Conservation (phyloP, 2,797 vertebrate genomes). For the Chaenodraco wilsoni region DNA sequence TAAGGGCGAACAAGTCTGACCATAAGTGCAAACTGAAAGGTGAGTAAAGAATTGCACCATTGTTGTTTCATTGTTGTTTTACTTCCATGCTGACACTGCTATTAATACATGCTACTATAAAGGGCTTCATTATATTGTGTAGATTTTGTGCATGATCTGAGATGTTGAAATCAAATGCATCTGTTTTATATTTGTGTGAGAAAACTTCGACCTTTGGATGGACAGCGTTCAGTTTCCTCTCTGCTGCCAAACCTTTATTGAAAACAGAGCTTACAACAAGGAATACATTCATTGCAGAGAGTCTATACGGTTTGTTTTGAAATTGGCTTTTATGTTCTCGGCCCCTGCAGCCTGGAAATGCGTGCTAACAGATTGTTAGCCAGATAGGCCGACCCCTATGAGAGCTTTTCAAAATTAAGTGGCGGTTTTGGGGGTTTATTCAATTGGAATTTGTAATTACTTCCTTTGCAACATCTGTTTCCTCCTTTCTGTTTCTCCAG, state of each 20-base stretch:
- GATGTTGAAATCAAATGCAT: slow-evolving; percentile 19
- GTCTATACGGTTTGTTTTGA: too few relatives aligned
- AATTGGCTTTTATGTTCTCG: too few relatives aligned
- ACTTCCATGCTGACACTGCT: neutral
- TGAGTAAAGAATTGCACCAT: slow-evolving; percentile 39
- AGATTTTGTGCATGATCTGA: neutral
- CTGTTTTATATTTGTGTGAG: slow-evolving; percentile 26
- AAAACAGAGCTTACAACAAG: slow-evolving; percentile 10
- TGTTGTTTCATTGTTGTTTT: neutral
- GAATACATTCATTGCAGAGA: neutral
- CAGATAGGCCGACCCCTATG: too few relatives aligned
- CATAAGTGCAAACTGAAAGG: slow-evolving; percentile 53
- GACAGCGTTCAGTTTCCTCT: slow-evolving; percentile 10
- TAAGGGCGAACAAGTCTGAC: slow-evolving; percentile 35
- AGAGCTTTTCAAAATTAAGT: too few relatives aligned
- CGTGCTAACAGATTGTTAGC: too few relatives aligned
- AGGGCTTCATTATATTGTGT: neutral
- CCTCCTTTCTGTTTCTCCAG: too few relatives aligned
- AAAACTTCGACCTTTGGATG: slow-evolving; percentile 2
- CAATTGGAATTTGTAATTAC: too few relatives aligned
- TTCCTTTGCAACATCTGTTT: too few relatives aligned
- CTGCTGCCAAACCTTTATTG: slow-evolving; percentile 5
- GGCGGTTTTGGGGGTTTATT: too few relatives aligned
- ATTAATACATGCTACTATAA: neutral
- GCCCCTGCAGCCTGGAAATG: too few relatives aligned